Base-by-base conservation (phyloP, 2,113 vertebrate species). In the Delphinapterus leucas region DNA sequence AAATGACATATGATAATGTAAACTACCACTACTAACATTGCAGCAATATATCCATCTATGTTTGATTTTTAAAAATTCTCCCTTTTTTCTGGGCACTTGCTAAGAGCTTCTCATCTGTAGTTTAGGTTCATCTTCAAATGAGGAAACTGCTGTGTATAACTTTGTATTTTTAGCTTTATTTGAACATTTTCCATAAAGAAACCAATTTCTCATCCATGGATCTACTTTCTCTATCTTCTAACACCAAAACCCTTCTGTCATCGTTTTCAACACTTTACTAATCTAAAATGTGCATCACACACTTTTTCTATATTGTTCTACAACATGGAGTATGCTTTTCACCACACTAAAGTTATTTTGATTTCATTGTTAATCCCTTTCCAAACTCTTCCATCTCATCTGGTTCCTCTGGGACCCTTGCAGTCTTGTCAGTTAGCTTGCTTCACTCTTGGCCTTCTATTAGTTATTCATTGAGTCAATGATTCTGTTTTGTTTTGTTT, bases 191-290 rank as follows among this genome's bases (percentile, higher is more conserved):
- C 53, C 20, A 21, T 15, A 12, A 20, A 7, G 10, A 67, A 71
- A 60, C 3, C 47, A 20, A 6, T 7, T n/a, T 44, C 26, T 76
- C 26, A 2, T 12, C 17, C 36, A 20, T 33, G 38, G 33, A 44
- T 55, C 14, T 65, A 0, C 11, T 11, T 12, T 31, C n/a, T 17
- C 18, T 9, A 4, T 63, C 23, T 10, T 31, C 21, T 9, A 23
- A 4, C 12, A 5, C 36, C 33, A 58, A 63, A 38, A 11, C 44
- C n/a, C 23, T 1, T 44, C 1, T 15, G 9, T 21, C 2, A 6
- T 36, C 1, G 0, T 33, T 60, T 44, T 15, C 28, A 0, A 4
- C 3, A 4, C 6, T 60, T 31, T 14, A 0, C 4, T 0, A 61
- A 28, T 55, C 44, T 36, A 15, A 36, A 13, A 47, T 2, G 5